phyloP scores from a whole-genome alignment of 2,888 invertebrate genomes.

The Criorhina ranunculi region DNA sequence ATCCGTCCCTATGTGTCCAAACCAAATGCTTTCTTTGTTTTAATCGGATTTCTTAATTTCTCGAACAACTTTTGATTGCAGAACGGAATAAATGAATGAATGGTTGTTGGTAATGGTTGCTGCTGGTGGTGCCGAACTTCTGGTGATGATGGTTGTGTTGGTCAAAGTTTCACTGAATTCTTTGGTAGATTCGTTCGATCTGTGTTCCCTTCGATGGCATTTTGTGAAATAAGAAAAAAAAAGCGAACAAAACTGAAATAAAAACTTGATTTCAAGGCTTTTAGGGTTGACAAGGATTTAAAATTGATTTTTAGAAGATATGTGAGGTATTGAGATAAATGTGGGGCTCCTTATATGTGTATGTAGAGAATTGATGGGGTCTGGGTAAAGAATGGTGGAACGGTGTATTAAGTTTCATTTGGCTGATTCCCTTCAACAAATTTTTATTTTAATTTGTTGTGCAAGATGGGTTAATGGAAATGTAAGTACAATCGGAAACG shows the following conservation, averaged over 20 bases:
- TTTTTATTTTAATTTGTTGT: too few relatives aligned
- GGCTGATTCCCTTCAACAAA: neutral
- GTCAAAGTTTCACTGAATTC: constrained; percentile 48
- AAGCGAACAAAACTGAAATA: constrained; percentile 23
- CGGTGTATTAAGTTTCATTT: neutral
- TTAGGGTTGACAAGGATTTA: constrained; percentile 71
- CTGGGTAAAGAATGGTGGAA: neutral
- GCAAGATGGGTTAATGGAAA: too few relatives aligned
- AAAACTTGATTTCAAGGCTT: constrained; percentile 70
- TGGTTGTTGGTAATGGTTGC: constrained; percentile 33
- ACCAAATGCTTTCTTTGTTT: constrained; percentile 69
- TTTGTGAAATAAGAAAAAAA: constrained; percentile 9
- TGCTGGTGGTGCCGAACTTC: neutral
- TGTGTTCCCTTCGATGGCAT: constrained; percentile 9
- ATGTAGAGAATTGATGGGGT: constrained; percentile 14
- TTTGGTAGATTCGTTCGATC: constrained; percentile 19
- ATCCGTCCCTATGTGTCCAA: constrained; percentile 15
- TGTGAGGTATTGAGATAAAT: constrained; percentile 61
- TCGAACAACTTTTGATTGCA: constrained; percentile 69
- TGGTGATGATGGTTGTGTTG: constrained; percentile 16
- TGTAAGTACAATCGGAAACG: too few relatives aligned
- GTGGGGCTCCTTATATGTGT: constrained; percentile 17
- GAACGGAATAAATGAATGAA: constrained; percentile 61
- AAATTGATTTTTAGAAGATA: constrained; percentile 67
- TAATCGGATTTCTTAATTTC: constrained; percentile 76